Base-by-base conservation (phyloP, 2,113 vertebrate species). In the Odobenus rosmarus region DNA sequence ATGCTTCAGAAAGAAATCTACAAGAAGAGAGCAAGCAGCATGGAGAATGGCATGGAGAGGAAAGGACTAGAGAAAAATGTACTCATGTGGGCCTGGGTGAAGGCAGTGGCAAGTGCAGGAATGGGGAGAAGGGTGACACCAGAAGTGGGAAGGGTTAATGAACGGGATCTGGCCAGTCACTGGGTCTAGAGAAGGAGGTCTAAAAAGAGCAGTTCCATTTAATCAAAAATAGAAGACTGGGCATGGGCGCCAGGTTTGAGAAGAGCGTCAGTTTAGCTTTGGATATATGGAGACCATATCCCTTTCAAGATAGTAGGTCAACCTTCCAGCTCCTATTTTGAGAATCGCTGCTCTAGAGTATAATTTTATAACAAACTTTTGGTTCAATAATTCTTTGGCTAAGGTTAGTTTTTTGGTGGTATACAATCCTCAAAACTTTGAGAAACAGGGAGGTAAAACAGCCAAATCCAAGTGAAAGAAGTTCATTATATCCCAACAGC, bases 371-470 rank as follows among this genome's bases (percentile, higher is more conserved):
- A 92, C 36, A 80, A 67, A 71, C 36, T 24, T 87, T 42, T 36
- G 67, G n/a, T 26, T 62, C 49, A 88, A 46, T 21, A 85, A 62
- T n/a, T 74, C 10, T 88, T 74, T 28, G 36, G 18, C 53, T 55
- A 71, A 46, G 9, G 59, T 39, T 97, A 53, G 31, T 36, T 13
- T 94, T 84, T 55, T 24, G 33, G 62, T 88, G 57, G 21, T 15
- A 46, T 14, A 24, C 7, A 42, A 36, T 64, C 74, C 84, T 81
- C 39, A 88, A 21, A 42, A 77, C 67, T 91, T 84, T 46, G 23
- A 91, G 90, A 67, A 64, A 93, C 49, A 55, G 5, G 33, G 61
- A 94, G 24, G 33, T 36, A 76, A 96, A 59, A 88, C 1, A 95
- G 69, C 31, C 83, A 79, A 64, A 67, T 64, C 39, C 36, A 89